phyloP scores from a whole-genome alignment of 1,140 invertebrate genomes.

The Dinothrombium tinctorium region DNA sequence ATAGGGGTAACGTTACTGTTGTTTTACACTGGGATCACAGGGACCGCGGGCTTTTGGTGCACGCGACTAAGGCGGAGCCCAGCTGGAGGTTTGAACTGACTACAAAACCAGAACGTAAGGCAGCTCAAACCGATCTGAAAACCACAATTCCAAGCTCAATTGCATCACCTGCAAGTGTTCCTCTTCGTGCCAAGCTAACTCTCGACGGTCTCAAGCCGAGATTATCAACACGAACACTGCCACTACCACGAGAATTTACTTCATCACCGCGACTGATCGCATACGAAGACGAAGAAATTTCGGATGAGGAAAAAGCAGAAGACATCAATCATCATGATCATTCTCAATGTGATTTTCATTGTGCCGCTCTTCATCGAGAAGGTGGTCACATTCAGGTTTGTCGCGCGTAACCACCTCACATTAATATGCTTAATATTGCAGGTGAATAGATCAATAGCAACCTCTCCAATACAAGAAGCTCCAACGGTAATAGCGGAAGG shows the following conservation, averaged over 20 bases:
- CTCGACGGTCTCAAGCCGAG: slow-evolving; percentile 12
- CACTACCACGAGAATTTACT: background rate
- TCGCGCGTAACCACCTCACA: background rate
- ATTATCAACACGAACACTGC: slow-evolving; percentile 12
- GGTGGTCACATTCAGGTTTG: slow-evolving; percentile 31
- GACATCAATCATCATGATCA: slow-evolving; percentile 17
- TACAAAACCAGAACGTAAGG: background rate
- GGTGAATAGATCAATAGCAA: slow-evolving; percentile 7
- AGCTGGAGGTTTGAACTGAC: slow-evolving; percentile 10
- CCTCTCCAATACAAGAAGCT: slow-evolving; percentile 14
- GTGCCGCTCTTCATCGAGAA: slow-evolving; percentile 73
- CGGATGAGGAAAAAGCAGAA: slow-evolving; percentile 1
- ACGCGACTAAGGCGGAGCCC: slow-evolving; percentile 8
- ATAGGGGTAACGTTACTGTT: slow-evolving; percentile 75
- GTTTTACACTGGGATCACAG: slow-evolving; percentile 69
- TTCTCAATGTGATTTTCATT: slow-evolving; percentile 74
- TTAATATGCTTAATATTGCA: background rate
- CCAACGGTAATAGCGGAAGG: background rate
- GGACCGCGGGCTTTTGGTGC: background rate
- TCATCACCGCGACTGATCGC: background rate
- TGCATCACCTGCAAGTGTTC: background rate
- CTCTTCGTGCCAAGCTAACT: slow-evolving; percentile 14
- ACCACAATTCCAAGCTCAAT: background rate
- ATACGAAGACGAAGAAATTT: slow-evolving; percentile 7
- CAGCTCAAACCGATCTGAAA: background rate